A percentile compares a stretch with the other conserved stretches of the same genome.
Evolutionary conservation across 2,888 invertebrate species (phyloP).

Genomic region (Empis stercorea): DNA sequence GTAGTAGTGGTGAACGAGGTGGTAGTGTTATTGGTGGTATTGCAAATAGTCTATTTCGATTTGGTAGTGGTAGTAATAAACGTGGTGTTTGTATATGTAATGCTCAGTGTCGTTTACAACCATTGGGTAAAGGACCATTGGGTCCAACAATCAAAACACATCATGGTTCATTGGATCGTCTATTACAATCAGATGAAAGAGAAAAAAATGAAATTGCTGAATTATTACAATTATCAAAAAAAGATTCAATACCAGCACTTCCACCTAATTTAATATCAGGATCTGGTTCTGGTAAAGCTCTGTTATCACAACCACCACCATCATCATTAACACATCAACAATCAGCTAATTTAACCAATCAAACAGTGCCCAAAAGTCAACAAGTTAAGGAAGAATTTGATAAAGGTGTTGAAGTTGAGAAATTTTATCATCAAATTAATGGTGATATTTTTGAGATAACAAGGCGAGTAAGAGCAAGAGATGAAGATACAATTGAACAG

Average conservation of each 20-base stretch:
- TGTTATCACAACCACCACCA: slow-evolving; percentile 17
- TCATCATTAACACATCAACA: slow-evolving; percentile 15
- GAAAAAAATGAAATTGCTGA: slow-evolving; percentile 5
- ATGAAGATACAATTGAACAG: slow-evolving; percentile 34
- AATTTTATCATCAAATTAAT: slow-evolving; percentile 36
- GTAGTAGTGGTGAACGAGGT: slow-evolving; percentile 21
- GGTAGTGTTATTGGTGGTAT: slow-evolving; percentile 28
- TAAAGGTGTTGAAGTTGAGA: slow-evolving; percentile 35
- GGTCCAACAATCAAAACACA: slow-evolving; percentile 29
- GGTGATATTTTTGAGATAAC: slow-evolving; percentile 36
- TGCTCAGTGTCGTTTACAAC: slow-evolving; percentile 31
- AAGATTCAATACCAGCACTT: slow-evolving; percentile 14
- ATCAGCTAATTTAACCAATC: not conserved
- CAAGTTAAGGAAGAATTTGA: slow-evolving; percentile 29
- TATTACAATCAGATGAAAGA: slow-evolving; percentile 23
- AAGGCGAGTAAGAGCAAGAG: slow-evolving; percentile 28
- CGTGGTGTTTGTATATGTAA: slow-evolving; percentile 35
- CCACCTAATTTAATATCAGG: slow-evolving; percentile 24
- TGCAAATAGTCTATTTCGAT: slow-evolving; percentile 34
- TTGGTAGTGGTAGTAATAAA: slow-evolving; percentile 27
- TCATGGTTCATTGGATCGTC: slow-evolving; percentile 33
- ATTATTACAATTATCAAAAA: slow-evolving; percentile 1
- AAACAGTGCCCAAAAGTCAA: slow-evolving; percentile 1
- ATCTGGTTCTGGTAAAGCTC: slow-evolving; percentile 19
- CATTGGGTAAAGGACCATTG: slow-evolving; percentile 26